These are phyloP conservation scores for Pantelozetes paolii DNA, from an alignment of 2,888 invertebrate genomes.

Conservation along the genomic window DNA sequence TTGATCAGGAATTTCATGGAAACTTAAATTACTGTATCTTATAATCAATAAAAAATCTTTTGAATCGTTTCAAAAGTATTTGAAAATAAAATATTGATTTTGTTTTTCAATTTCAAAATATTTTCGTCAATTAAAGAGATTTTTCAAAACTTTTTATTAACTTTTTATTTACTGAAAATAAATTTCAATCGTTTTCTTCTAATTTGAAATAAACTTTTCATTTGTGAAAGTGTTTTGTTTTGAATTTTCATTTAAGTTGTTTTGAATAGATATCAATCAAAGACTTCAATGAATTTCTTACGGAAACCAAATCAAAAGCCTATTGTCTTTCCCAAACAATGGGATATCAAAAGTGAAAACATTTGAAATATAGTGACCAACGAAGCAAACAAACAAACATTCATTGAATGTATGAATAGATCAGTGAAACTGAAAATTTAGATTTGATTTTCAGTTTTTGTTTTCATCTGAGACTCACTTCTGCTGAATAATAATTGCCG, in stretches of 20 bases:
- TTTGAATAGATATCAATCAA: too few species aligned
- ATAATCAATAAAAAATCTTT: not conserved
- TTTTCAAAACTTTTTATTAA: too few species aligned
- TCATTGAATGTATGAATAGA: not conserved
- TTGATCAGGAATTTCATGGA: not conserved
- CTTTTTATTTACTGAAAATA: too few species aligned
- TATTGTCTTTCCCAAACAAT: not conserved
- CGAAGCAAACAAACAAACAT: constrained; percentile 16
- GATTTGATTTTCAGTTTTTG: not conserved
- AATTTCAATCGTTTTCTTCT: too few species aligned
- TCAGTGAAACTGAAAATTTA: not conserved
- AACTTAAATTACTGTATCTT: not conserved
- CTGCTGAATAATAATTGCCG: constrained; percentile 40
- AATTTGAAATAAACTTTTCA: too few species aligned
- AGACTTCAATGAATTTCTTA: too few species aligned
- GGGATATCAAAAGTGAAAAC: not conserved
- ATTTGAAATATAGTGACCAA: constrained; percentile 3
- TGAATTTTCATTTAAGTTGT: too few species aligned
- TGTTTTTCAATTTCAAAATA: not conserved
- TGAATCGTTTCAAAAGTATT: not conserved
- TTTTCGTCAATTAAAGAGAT: too few species aligned
- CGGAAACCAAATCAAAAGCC: too few species aligned
- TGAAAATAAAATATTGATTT: not conserved
- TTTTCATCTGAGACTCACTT: constrained; percentile 27
- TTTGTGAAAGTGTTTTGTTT: too few species aligned